A percentile compares a stretch with the other conserved stretches of the same genome.
Conservation (phyloP, 2,888 invertebrate genomes). For the Trissolcus japonicus region DNA sequence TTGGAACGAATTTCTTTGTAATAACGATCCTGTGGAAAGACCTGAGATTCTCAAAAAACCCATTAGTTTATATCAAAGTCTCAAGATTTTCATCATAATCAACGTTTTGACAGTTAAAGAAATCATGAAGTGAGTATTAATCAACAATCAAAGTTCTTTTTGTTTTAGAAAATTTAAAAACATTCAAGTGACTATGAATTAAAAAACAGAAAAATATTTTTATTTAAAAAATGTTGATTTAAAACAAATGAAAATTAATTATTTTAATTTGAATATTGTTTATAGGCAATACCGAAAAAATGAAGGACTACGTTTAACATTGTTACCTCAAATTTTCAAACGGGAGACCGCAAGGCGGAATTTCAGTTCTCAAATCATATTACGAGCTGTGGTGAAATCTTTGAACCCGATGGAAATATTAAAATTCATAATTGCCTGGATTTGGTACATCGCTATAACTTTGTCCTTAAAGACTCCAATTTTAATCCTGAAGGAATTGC, state of each 20-base stretch:
- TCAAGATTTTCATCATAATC: constrained; percentile 82
- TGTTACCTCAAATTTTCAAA: constrained; percentile 60
- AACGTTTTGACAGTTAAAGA: constrained; percentile 81
- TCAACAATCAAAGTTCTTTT: background rate
- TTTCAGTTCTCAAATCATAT: constrained; percentile 61
- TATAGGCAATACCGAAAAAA: constrained; percentile 63
- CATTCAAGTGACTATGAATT: too few relatives aligned
- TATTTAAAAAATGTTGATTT: background rate
- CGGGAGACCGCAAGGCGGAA: constrained; percentile 68
- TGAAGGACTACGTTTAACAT: constrained; percentile 56
- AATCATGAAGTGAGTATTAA: constrained; percentile 77
- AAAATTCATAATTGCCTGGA: constrained; percentile 60
- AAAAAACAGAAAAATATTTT: background rate
- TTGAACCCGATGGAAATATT: constrained; percentile 69
- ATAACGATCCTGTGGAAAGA: constrained; percentile 86
- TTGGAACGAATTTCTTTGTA: constrained; percentile 89
- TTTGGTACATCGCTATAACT: constrained; percentile 70
- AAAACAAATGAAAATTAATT: background rate
- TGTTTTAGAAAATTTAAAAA: background rate
- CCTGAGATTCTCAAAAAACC: constrained; percentile 81
- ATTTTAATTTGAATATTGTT: background rate
- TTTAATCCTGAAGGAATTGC: constrained; percentile 74
- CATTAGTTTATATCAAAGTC: constrained; percentile 80
- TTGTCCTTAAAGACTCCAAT: constrained; percentile 73
- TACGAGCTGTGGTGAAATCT: constrained; percentile 64